Base-by-base conservation (phyloP, 2,888 invertebrate species). In the Perizoma affinitatum region DNA sequence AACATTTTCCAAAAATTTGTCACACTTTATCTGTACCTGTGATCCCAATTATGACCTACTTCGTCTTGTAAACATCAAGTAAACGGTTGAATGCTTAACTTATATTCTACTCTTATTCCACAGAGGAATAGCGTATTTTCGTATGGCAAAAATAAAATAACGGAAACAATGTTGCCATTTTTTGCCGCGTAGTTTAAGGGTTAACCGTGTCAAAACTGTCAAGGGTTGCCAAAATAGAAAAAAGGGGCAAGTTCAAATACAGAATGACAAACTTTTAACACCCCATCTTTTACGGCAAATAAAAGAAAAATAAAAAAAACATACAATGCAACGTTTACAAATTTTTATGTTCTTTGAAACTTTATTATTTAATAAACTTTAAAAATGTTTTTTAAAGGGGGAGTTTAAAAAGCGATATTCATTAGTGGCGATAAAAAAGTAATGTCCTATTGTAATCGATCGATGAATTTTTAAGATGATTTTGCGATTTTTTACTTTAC, bases 341-440 rank as follows among this genome's bases (percentile, higher is more conserved):
- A 88, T 89, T 90, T 90, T 90, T 86, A 88, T 86, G 83, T 83
- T 78, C 76, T 68, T 85, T 82, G 67, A 86, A 84, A 81, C 75
- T 87, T 87, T 86, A 86, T 88, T 86, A 84, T 90, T 89, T 90
- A 84, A 88, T 88, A 86, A 80, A 87, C 78, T 87, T 74, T 69
- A 49, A 71, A 70, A 69, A 71, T 69, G 71, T 47, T 63, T 68
- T 77, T 76, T 77, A 71, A 68, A 70, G 79, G 78, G 78, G 81
- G 79, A 76, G 46, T 71, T 74, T 74, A 63, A 65, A 75, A 79
- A 82, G 79, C 74, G 71, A 80, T 84, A 87, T 89, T 90, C 90
- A 90, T 90, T 90, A 90, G 85, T 72, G 80, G 82, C 72, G 86
- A 88, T 90, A 90, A 90, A 90, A 90, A 88, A 77, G 83, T 88